These are phyloP conservation scores for Prionailurus viverrinus DNA, from an alignment of 2,113 vertebrate genomes.

Conservation along the genomic window DNA sequence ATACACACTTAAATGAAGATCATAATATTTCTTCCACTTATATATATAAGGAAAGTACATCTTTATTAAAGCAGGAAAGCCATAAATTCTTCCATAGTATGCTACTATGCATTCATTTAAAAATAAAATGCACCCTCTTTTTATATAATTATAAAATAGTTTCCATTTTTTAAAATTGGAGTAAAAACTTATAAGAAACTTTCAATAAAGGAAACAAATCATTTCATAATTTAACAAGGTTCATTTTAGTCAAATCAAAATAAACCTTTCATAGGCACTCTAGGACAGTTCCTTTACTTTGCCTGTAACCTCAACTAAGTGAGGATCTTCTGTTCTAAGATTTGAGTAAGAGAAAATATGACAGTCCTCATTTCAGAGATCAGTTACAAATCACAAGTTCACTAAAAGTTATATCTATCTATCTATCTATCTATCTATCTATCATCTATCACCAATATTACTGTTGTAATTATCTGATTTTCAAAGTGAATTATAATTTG, in stretches of 20 bases:
- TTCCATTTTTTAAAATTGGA: conserved; percentile 16
- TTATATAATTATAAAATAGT: background rate
- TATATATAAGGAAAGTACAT: background rate
- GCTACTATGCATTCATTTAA: background rate
- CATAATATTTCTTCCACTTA: background rate
- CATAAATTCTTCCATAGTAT: background rate
- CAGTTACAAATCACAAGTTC: background rate
- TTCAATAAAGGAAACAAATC: conserved; percentile 5
- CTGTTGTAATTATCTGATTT: background rate
- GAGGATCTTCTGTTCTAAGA: background rate
- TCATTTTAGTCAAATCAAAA: conserved; percentile 58
- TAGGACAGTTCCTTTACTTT: conserved; percentile 5
- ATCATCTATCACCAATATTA: background rate
- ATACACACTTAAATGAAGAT: background rate
- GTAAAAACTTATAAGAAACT: background rate
- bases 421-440: background rate
- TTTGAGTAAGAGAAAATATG: background rate
- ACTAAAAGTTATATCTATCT: background rate
- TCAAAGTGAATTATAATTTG: conserved; percentile 21
- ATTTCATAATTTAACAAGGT: conserved; percentile 49
- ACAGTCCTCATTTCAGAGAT: background rate
- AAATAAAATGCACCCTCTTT: background rate
- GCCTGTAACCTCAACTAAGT: background rate
- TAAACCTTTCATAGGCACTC: conserved; percentile 30
- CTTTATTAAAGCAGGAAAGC: background rate